phyloP scores from a whole-genome alignment of 2,113 vertebrate species.

The Muscicapa adusta region DNA sequence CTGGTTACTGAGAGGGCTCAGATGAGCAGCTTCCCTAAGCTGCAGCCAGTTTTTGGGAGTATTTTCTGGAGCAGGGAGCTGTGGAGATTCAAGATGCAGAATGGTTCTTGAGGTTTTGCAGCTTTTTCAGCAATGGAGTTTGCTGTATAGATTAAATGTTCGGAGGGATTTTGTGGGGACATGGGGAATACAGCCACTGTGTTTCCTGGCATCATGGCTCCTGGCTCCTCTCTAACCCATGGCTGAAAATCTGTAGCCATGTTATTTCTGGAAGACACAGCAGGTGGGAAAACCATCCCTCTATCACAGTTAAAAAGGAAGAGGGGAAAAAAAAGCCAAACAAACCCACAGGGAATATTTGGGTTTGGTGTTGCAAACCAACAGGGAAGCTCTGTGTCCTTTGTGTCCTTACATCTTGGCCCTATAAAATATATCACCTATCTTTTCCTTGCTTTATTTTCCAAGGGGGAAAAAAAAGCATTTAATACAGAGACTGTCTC shows the following conservation, averaged over 20 bases:
- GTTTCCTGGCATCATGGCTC: background rate
- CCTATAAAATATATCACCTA: background rate
- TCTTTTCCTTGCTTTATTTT: background rate
- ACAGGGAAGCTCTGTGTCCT: background rate
- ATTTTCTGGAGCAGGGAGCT: background rate
- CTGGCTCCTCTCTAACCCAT: background rate
- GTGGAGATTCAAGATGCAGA: background rate
- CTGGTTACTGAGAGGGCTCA: background rate
- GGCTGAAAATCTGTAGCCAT: background rate
- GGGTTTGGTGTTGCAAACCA: background rate
- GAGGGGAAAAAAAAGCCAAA: background rate
- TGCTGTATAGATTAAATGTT: accelerated
- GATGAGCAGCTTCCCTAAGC: background rate
- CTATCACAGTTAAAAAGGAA: background rate
- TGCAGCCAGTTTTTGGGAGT: background rate
- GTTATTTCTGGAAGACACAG: background rate
- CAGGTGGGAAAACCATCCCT: background rate
- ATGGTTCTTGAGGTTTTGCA: background rate
- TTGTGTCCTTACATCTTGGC: background rate
- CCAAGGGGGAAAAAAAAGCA: background rate
- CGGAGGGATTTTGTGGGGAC: background rate
- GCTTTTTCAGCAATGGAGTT: background rate
- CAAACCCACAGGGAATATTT: background rate
- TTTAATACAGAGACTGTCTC: background rate
- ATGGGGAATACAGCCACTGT: accelerated